These are phyloP conservation scores for Neopipo cinnamomea DNA, from an alignment of 2,113 vertebrate genomes.

Conservation along the genomic window DNA sequence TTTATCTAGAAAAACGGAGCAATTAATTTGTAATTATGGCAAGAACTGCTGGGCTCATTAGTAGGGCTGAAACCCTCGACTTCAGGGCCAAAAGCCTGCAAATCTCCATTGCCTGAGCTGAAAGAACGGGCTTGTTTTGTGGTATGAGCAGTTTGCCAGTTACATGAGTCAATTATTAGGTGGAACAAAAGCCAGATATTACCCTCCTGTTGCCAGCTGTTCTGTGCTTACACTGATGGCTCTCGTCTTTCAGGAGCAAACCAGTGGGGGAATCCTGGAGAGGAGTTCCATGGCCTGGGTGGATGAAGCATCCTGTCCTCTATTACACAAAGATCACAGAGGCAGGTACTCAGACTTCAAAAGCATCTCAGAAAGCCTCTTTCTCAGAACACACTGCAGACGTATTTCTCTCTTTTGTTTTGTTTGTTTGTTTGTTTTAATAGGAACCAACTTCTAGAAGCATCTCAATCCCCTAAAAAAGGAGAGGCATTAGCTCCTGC, in stretches of 20 bases:
- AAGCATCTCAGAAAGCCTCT: neutral
- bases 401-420: constrained; percentile 14
- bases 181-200: neutral
- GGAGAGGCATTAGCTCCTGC: neutral
- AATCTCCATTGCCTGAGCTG: neutral
- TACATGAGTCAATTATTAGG: neutral
- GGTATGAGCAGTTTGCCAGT: neutral
- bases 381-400: neutral
- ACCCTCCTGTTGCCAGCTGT: neutral
- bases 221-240: neutral
- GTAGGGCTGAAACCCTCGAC: neutral
- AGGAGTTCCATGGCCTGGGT: neutral
- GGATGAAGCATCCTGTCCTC: neutral
- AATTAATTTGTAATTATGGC: neutral
- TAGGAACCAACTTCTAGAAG: neutral
- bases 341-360: constrained; percentile 36
- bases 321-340: neutral
- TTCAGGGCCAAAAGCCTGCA: neutral
- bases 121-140: neutral
- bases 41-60: neutral
- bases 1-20: neutral
- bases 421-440: constrained; percentile 28
- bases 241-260: constrained; percentile 22
- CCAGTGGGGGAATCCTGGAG: neutral
- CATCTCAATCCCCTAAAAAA: neutral